These are phyloP conservation scores for Scrobipalpa costella DNA, from an alignment of 2,888 invertebrate genomes.

Conservation along the genomic window DNA sequence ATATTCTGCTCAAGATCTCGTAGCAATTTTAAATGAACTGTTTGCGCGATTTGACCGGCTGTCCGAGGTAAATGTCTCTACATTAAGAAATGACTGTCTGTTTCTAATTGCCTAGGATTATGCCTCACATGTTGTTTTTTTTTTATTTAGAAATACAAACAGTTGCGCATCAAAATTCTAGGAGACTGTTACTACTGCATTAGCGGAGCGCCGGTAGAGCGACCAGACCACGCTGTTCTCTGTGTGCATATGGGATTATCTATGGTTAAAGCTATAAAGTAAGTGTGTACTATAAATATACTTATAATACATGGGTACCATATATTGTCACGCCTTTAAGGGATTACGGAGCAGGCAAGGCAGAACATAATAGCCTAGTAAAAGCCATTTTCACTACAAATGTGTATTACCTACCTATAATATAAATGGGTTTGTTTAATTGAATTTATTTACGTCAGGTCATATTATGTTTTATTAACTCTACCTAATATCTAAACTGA, in stretches of 20 bases:
- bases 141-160: conserved; percentile 91
- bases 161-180: conserved; percentile 96
- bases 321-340: too few relatives aligned
- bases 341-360: too few relatives aligned
- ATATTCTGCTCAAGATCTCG: conserved; percentile 96
- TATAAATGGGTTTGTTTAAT: too few relatives aligned
- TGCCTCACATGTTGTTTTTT: background rate
- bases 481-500: too few relatives aligned
- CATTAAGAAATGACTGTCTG: background rate
- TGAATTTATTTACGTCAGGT: too few relatives aligned
- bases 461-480: too few relatives aligned
- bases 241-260: conserved; percentile 98
- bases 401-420: too few relatives aligned
- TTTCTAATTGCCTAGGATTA: background rate
- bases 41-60: conserved; percentile 97
- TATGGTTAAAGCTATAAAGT: conserved; percentile 98
- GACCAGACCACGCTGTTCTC: conserved; percentile 94
- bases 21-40: conserved; percentile 96
- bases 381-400: too few relatives aligned
- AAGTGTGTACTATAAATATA: conserved; percentile 58
- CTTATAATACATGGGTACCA: too few relatives aligned
- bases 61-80: conserved; percentile 82
- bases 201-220: conserved; percentile 95
- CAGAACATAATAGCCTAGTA: too few relatives aligned
- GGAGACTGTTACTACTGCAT: conserved; percentile 99